Evolutionary conservation across 2,797 vertebrate genomes (phyloP).

Genomic region (Nyctibius grandis): DNA sequence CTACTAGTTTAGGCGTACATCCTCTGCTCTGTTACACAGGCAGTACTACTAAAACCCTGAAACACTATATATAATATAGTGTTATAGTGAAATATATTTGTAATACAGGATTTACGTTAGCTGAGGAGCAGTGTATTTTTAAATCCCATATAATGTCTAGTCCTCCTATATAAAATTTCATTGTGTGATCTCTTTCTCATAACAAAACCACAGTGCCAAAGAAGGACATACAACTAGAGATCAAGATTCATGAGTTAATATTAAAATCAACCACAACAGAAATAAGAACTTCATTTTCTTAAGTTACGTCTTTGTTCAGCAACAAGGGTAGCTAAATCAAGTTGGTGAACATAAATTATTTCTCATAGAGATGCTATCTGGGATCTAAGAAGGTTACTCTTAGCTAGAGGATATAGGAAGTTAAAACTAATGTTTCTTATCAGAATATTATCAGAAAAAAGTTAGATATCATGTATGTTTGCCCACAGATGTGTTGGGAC

Average conservation of each 20-base stretch:
- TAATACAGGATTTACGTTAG: not conserved
- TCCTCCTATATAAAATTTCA: not conserved
- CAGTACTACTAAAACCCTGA: not conserved
- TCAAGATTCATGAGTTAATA: not conserved
- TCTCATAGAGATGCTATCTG: not conserved
- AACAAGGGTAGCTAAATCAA: not conserved
- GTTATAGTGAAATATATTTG: not conserved
- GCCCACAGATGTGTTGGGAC: not conserved
- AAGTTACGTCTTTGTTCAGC: not conserved
- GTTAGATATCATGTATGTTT: not conserved
- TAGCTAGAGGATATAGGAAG: not conserved
- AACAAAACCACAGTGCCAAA: not conserved
- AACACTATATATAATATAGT: not conserved
- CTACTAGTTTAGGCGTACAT: not conserved
- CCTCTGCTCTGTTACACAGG: not conserved
- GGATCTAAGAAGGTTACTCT: not conserved
- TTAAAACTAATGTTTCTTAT: not conserved
- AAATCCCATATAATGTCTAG: not conserved
- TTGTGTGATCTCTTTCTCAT: not conserved
- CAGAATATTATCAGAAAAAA: not conserved
- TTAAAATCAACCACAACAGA: not conserved
- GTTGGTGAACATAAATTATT: not conserved
- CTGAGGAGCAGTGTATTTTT: not conserved
- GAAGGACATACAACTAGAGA: not conserved
- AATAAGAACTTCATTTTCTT: not conserved